Percentiles rank a stretch among this genome's conserved stretches.
These are phyloP conservation scores for Cryptosula pallasiana DNA, from an alignment of 2,888 invertebrate genomes.

Conservation along the genomic window DNA sequence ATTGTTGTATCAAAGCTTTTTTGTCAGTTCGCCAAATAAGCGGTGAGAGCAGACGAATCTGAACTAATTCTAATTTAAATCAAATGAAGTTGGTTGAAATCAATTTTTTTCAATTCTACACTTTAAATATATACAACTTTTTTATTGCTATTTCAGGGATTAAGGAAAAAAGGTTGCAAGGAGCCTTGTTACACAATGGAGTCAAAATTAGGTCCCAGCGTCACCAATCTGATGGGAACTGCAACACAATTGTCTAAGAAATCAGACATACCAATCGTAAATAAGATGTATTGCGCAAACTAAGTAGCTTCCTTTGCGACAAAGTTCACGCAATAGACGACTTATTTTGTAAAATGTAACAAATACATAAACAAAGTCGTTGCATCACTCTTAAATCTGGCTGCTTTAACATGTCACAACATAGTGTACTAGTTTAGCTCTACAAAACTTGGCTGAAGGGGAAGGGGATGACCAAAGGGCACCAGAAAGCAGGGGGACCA, in stretches of 20 bases:
- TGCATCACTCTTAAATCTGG: no score
- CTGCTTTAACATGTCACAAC: no score
- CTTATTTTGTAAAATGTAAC: no score
- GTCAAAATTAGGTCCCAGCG: neutral
- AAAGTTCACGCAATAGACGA: no score
- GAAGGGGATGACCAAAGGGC: no score
- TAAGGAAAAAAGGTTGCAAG: slow-evolving; percentile 8
- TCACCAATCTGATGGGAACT: slow-evolving; percentile 14
- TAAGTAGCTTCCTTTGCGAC: neutral
- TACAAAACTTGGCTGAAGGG: no score
- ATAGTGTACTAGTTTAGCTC: no score
- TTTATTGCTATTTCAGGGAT: neutral
- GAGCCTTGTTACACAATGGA: neutral
- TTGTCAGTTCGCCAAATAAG: no score
- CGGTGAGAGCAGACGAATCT: no score
- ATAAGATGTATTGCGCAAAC: slow-evolving; percentile 8
- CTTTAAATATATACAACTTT: neutral
- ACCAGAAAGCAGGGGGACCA: no score
- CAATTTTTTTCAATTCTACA: no score
- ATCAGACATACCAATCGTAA: slow-evolving; percentile 22
- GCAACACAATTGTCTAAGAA: neutral
- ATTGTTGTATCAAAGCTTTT: neutral
- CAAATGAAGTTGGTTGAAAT: neutral
- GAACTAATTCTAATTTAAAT: neutral
- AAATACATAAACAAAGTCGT: no score